A percentile compares a stretch with the other conserved stretches of the same genome.
Conservation (phyloP, 1,140 invertebrate species). For the Hestina assimilis region DNA sequence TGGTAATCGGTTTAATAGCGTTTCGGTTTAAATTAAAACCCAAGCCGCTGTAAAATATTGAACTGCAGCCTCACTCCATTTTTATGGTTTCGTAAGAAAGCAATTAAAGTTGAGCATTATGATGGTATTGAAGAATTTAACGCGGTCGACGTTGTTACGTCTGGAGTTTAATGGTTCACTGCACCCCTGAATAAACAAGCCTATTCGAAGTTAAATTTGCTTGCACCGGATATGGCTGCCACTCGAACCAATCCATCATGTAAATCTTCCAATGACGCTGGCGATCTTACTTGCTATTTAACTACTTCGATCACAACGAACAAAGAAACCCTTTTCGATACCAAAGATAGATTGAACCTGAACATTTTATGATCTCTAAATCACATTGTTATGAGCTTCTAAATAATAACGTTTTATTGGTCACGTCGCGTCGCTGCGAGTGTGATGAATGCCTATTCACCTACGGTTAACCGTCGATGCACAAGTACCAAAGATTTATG, state of each 20-base stretch:
- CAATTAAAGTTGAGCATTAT: slow-evolving; percentile 73
- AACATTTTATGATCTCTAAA: slow-evolving; percentile 68
- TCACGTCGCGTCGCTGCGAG: slow-evolving; percentile 47
- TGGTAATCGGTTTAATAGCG: slow-evolving; percentile 47
- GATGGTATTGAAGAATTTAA: slow-evolving; percentile 75
- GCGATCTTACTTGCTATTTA: slow-evolving; percentile 36
- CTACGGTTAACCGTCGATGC: slow-evolving; percentile 57
- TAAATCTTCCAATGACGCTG: slow-evolving; percentile 48
- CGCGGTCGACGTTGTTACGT: slow-evolving; percentile 67
- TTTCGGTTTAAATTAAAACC: slow-evolving; percentile 48
- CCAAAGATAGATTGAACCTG: slow-evolving; percentile 48
- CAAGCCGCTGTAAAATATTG: slow-evolving; percentile 49
- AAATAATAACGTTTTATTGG: slow-evolving; percentile 76
- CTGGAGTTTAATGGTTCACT: slow-evolving; percentile 72
- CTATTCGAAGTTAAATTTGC: slow-evolving; percentile 74
- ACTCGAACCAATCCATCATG: slow-evolving; percentile 71
- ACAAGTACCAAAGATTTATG: slow-evolving; percentile 56
- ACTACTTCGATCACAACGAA: slow-evolving; percentile 33
- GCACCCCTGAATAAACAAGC: slow-evolving; percentile 75
- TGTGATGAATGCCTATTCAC: slow-evolving; percentile 64
- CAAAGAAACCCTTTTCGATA: slow-evolving; percentile 46
- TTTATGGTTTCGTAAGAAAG: slow-evolving; percentile 73
- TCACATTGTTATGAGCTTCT: slow-evolving; percentile 68
- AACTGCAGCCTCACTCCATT: slow-evolving; percentile 57
- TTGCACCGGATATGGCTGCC: slow-evolving; percentile 70